phyloP scores from a whole-genome alignment of 2,113 vertebrate species.

The Dicrurus megarhynchus region DNA sequence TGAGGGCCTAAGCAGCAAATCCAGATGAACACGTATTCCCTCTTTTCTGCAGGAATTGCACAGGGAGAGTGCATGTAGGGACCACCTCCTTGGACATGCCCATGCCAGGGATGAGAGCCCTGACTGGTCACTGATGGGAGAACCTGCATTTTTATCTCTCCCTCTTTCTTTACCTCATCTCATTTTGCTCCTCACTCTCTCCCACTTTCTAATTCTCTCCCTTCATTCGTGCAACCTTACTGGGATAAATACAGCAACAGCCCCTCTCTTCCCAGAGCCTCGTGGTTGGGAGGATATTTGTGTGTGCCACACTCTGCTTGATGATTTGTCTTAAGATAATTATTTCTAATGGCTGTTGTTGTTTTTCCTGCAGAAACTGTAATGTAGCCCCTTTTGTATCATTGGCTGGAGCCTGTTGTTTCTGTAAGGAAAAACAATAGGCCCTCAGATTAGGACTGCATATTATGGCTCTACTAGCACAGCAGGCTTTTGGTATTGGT shows the following conservation, averaged over 20 bases:
- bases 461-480: slow-evolving; percentile 77
- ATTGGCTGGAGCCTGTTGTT: slow-evolving; percentile 76
- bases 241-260: slow-evolving; percentile 36
- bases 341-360: slow-evolving; percentile 71
- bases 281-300: slow-evolving; percentile 52
- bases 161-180: not conserved
- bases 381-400: slow-evolving; percentile 72
- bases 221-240: not conserved
- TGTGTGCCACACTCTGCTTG: slow-evolving; percentile 29
- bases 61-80: rapidly evolving
- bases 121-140: not conserved
- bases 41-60: not conserved
- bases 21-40: not conserved
- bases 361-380: slow-evolving; percentile 72
- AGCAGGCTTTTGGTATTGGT: slow-evolving; percentile 76
- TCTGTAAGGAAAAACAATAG: slow-evolving; percentile 76
- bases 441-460: slow-evolving; percentile 74
- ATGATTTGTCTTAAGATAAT: slow-evolving; percentile 61
- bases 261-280: slow-evolving; percentile 6
- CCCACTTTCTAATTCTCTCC: not conserved
- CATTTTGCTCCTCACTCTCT: not conserved
- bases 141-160: not conserved
- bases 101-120: not conserved
- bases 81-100: rapidly evolving
- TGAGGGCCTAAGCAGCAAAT: slow-evolving; percentile 14